Evolutionary conservation across 2,888 invertebrate genomes (phyloP), one percentile per base, ranked within the genome.

Genomic region (Tridacna gigas): DNA sequence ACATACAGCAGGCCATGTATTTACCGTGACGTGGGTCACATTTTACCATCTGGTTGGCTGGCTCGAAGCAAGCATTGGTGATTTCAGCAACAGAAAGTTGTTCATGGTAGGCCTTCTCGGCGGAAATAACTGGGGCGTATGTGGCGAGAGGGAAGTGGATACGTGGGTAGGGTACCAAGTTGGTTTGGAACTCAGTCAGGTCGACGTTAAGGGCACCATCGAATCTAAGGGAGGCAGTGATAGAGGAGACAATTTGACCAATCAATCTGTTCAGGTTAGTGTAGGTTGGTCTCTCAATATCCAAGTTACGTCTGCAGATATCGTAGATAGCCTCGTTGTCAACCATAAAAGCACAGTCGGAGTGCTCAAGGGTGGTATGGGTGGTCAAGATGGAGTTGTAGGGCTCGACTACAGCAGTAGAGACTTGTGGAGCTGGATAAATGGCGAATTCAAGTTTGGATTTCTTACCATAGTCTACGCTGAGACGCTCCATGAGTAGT

Each of bases 91-190:
- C 92, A 7, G 92, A 89, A 20, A 93, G 88, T 84, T 98, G 98
- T 95, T 98, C 98, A 94, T 98, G 98, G 96, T 98, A 98, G 13
- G 98, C 98, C 95, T 98, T 98, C 95, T 98, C 98, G 82, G 98
- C 97, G 0, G 98, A 97, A 95, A 98, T 97, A 93, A 98, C 97
- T 22, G 98, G 98, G 28, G 98, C 98, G 94, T 98, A 98, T 13
- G 98, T 95, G 97, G 86, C 95, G 73, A 98, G 94, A 0, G 98
- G 98, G 95, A 98, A 98, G 94, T 98, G 98, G 90, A 99, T 98
- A 80, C 92, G 90, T 86, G 94, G 94, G 86, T 94, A 94, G 12
- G 94, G 94, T 61, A 95, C 95, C 90, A 95, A 91, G 89, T 95
- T 95, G 66, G 94, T 94, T 91, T 95, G 95, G 90, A 95, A 95